A percentile compares a stretch with the other conserved stretches of the same genome.
Conservation (phyloP, 2,797 vertebrate species). For the Strix occidentalis region DNA sequence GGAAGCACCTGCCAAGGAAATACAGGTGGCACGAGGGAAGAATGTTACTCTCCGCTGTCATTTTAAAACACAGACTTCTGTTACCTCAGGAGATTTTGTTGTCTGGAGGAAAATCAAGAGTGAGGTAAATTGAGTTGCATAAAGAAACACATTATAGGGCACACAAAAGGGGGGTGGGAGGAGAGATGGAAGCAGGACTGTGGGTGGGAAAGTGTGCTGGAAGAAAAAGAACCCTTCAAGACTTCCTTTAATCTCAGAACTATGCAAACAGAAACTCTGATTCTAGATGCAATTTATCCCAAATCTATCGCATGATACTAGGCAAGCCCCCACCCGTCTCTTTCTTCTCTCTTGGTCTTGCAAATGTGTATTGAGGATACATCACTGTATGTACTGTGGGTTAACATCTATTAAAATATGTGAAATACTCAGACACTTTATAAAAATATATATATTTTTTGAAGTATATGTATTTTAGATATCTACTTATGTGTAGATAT, state of each 20-base stretch:
- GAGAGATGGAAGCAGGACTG: background rate
- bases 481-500: background rate
- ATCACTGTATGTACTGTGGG: background rate
- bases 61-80: rapidly evolving
- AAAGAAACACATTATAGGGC: background rate
- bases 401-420: background rate
- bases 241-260: background rate
- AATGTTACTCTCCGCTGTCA: slow-evolving; percentile 54
- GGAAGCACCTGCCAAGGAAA: background rate
- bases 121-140: slow-evolving; percentile 37
- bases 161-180: background rate
- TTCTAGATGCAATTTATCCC: background rate
- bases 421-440: background rate
- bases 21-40: slow-evolving; percentile 45
- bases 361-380: background rate
- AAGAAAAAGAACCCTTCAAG: background rate
- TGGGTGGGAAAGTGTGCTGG: background rate
- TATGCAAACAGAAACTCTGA: background rate
- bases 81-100: rapidly evolving
- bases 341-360: background rate
- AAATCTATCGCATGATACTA: background rate
- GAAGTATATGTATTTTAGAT: background rate
- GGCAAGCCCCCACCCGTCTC: background rate
- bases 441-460: background rate
- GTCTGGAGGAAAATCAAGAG: slow-evolving; percentile 46